These are phyloP conservation scores for Spatulosminthurus flaviceps DNA, from an alignment of 2,888 invertebrate species.

Conservation along the genomic window DNA sequence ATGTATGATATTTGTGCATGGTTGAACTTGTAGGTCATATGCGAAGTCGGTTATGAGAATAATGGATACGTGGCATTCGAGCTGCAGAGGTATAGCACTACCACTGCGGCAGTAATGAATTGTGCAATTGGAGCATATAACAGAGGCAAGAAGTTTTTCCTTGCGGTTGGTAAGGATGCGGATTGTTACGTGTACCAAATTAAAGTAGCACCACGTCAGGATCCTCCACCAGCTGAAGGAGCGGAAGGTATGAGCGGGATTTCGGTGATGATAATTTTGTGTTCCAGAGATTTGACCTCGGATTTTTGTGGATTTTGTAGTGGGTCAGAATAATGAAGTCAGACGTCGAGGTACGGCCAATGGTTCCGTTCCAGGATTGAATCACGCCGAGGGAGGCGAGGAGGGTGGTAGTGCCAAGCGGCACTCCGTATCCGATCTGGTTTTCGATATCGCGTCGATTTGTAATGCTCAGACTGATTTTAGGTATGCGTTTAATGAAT, in stretches of 20 bases:
- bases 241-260: not conserved
- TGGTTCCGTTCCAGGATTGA: conserved; percentile 34
- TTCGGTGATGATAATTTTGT: too few species aligned
- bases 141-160: conserved; percentile 77
- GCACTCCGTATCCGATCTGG: conserved; percentile 49
- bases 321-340: conserved; percentile 1
- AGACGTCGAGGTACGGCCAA: conserved; percentile 30
- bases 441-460: conserved; percentile 73
- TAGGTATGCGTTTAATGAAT: too few species aligned
- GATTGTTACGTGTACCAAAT: conserved; percentile 81
- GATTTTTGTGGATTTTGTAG: not conserved
- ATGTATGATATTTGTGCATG: not conserved
- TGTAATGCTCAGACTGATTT: conserved; percentile 89
- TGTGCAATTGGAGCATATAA: conserved; percentile 75
- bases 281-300: too few species aligned
- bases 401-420: not conserved
- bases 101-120: conserved; percentile 90
- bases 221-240: not conserved
- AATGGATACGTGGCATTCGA: conserved; percentile 85
- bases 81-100: conserved; percentile 88
- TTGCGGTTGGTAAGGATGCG: conserved; percentile 91
- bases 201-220: conserved; percentile 55
- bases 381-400: not conserved
- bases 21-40: conserved; percentile 81
- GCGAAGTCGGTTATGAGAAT: conserved; percentile 87